Percentiles rank a stretch among this genome's conserved stretches.
phyloP scores from a whole-genome alignment of 64 coral and sea anemone species.

The Pocillopora verrucosa region DNA sequence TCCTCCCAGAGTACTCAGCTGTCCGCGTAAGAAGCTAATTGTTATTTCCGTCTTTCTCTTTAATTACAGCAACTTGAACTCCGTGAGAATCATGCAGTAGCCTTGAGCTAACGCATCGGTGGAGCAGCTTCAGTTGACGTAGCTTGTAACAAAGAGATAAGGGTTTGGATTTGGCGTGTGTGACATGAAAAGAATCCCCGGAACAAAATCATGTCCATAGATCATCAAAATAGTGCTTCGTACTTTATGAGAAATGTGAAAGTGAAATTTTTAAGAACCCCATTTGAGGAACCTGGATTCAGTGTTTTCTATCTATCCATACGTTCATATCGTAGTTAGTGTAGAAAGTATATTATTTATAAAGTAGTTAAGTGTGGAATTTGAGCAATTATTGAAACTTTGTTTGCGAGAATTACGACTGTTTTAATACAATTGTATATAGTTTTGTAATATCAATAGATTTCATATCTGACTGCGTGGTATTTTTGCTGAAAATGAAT shows the following conservation, averaged over 20 bases:
- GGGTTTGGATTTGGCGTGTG: neutral
- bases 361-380: constrained; percentile 29
- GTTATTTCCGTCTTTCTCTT: neutral
- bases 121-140: neutral
- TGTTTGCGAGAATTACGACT: neutral
- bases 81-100: constrained; percentile 78
- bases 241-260: neutral
- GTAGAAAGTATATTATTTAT: constrained; percentile 3
- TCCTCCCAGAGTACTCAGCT: too few relatives aligned
- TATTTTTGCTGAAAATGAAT: too few relatives aligned
- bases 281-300: neutral
- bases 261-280: neutral
- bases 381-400: constrained; percentile 1
- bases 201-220: neutral
- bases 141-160: neutral
- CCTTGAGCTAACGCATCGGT: constrained; percentile 36
- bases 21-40: constrained; percentile 1
- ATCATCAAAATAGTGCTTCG: neutral
- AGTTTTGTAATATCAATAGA: neutral
- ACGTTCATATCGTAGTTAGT: constrained; percentile 6
- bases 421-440: neutral
- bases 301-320: neutral
- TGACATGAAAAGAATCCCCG: neutral
- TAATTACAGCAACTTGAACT: constrained; percentile 76
- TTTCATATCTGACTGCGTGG: too few relatives aligned